Conservation (phyloP, 1,140 invertebrate genomes). For the Drosophila erecta region DNA sequence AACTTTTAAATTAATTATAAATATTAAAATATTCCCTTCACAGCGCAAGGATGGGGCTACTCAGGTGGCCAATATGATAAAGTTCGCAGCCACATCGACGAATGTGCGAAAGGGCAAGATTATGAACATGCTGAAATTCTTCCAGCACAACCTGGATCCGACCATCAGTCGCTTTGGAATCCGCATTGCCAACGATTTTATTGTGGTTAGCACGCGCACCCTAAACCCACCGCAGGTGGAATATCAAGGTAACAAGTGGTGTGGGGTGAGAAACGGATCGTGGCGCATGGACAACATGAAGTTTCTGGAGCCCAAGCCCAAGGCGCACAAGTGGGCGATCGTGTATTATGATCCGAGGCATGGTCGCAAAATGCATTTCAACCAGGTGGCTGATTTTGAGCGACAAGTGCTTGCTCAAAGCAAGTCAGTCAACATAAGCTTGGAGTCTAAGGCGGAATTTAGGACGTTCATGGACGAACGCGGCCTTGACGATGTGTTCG, state of each 20-base stretch:
- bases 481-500: conserved; percentile 41
- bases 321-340: conserved; percentile 69
- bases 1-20: no score
- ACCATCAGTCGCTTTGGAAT: conserved; percentile 87
- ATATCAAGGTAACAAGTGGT: conserved; percentile 77
- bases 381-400: conserved; percentile 23
- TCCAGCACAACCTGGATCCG: conserved; percentile 85
- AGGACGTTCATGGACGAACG: conserved; percentile 22
- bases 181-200: conserved; percentile 85
- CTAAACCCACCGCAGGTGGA: conserved; percentile 86
- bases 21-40: not conserved
- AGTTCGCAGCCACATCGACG: conserved; percentile 87
- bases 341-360: conserved; percentile 22
- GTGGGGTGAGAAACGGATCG: conserved; percentile 41
- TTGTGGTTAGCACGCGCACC: conserved; percentile 86
- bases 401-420: conserved; percentile 6
- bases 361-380: conserved; percentile 13
- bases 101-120: conserved; percentile 88
- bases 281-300: conserved; percentile 55
- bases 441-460: conserved; percentile 39
- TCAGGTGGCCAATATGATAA: conserved; percentile 89
- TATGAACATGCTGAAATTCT: conserved; percentile 85
- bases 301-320: conserved; percentile 40
- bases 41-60: conserved; percentile 85
- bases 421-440: conserved; percentile 17